Base-by-base conservation (phyloP, 2,888 invertebrate species). In the Copidosoma aretas region DNA sequence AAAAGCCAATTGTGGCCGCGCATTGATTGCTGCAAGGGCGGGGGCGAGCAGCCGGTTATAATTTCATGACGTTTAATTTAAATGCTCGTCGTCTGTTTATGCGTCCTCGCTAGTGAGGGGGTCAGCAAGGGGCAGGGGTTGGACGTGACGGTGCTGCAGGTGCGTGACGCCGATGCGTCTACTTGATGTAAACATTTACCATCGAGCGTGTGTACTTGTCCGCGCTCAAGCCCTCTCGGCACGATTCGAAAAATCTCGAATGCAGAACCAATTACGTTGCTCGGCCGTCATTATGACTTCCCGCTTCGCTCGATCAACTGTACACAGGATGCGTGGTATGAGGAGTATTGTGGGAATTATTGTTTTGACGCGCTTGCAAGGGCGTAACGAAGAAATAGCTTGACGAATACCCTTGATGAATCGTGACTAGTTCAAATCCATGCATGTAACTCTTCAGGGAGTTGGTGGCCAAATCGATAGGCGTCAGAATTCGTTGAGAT, bases 11-110 rank as follows among this genome's bases (percentile, higher is more conserved):
- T 64, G 64, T 52, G 64, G 68, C 41, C 43, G 17, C 21, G 56
- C 68, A 64, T 68, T 64, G 64, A 68, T 68, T 68, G 64, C 64
- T 64, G 57, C 53, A 62, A 64, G 56, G 56, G 69, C 15, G 24
- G 19, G 53, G 60, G 52, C 53, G 17, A 46, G 43, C 8, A 17
- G 43, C 14, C 43, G 12, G 43, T 64, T 68, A 64, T 65, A 62
- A 66, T 69, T 69, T 65, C 61, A 66, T 69, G 59, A 69, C 54
- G 58, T 60, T 61, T 58, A 66, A 62, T 66, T 66, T 69, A 60
- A 69, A 52, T 57, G 60, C 41, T 3, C n/a, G 32, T 32, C 4
- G 32, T n/a, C 10, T 22, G 46, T 51, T 60, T 43, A 43, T 41
- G 43, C 51, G 10, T 22, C 8, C 32, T 32, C 32, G 32, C 3